Evolutionary conservation across 1,140 invertebrate genomes (phyloP), one percentile per base, ranked within the genome.

Genomic region (Drosophila lowei): DNA sequence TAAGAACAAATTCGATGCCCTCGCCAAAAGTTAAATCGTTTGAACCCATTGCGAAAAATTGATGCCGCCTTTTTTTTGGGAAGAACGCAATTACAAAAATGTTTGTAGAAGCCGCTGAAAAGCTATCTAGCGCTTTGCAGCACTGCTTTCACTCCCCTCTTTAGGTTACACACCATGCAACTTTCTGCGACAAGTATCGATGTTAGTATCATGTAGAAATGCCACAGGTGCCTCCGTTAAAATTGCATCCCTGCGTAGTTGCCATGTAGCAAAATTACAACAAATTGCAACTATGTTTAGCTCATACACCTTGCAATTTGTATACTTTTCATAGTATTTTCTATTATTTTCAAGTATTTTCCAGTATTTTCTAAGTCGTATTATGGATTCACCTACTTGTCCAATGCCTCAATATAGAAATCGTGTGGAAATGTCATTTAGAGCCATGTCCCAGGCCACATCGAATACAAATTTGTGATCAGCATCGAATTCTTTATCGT

Each of bases 1-100:
- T 2, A 7, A 81, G 47, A 2, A 44, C 78, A 16, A 49, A 65
- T 23, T 70, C 54, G 23, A 81, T 81, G 23, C 64, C 78, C 7
- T 38, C 60, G 8, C 44, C 67, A 28, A 70, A 81, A 1, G 13
- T 42, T 2, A 64, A 64, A 2, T 16, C 9, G n/a, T 16, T 11
- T 0, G n/a, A 41, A 11, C 9, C 18, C 48, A 53, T 43, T 28
- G 9, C 11, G 9, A 4, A 34, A 34, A 34, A 9, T 9, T 0
- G 2, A 34, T 8, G 30, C 8, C 30, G 9, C 2, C 30, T 0
- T 34, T 3, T 34, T 34, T 1, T 3, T 46, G 44, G 44, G 44
- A 47, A 47, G 44, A 16, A 47, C 44, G 16, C 16, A 47, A 47
- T 47, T 16, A 47, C 15, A 47, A 18, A 11, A 11, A 6, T 15